Conservation (phyloP, 2,888 invertebrate species). For the Aspidiotus rigidus region DNA sequence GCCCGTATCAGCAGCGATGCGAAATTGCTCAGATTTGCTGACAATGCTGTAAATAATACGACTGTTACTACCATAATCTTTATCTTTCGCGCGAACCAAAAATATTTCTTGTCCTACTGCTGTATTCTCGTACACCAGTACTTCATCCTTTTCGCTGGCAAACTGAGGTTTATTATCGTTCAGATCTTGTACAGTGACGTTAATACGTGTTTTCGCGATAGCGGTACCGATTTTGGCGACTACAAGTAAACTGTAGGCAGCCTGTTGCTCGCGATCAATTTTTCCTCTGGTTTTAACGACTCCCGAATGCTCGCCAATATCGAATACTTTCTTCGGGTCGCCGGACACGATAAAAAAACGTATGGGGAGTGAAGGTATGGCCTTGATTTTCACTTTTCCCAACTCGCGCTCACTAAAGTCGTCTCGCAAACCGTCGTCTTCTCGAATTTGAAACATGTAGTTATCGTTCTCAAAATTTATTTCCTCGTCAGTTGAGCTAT, state of each 20-base stretch:
- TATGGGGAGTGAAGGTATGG: constrained; percentile 42
- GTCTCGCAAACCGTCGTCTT: constrained; percentile 61
- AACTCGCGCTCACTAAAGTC: constrained; percentile 60
- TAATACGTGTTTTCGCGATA: constrained; percentile 68
- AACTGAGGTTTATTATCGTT: constrained; percentile 88
- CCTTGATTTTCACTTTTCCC: constrained; percentile 60
- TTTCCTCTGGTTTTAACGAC: constrained; percentile 64
- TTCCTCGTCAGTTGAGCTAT: constrained; percentile 59
- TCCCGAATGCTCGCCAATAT: constrained; percentile 69
- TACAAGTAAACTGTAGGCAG: constrained; percentile 68
- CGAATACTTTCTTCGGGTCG: constrained; percentile 65
- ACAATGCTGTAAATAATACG: constrained; percentile 70
- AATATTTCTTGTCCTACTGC: constrained; percentile 90
- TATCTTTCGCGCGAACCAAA: constrained; percentile 74
- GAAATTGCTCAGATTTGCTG: constrained; percentile 71
- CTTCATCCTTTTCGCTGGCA: constrained; percentile 66
- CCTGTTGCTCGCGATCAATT: constrained; percentile 73
- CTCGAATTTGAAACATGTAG: constrained; percentile 72
- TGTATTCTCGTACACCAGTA: constrained; percentile 73
- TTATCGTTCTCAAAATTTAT: constrained; percentile 61
- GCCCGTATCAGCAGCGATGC: constrained; percentile 76
- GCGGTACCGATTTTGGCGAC: constrained; percentile 66
- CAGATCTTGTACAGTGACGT: constrained; percentile 71
- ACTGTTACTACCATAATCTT: constrained; percentile 82
- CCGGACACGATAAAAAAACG: constrained; percentile 68